Percentiles rank a stretch among this genome's conserved stretches.
phyloP scores from a whole-genome alignment of 2,888 invertebrate genomes.

The Philereme vetulata region DNA sequence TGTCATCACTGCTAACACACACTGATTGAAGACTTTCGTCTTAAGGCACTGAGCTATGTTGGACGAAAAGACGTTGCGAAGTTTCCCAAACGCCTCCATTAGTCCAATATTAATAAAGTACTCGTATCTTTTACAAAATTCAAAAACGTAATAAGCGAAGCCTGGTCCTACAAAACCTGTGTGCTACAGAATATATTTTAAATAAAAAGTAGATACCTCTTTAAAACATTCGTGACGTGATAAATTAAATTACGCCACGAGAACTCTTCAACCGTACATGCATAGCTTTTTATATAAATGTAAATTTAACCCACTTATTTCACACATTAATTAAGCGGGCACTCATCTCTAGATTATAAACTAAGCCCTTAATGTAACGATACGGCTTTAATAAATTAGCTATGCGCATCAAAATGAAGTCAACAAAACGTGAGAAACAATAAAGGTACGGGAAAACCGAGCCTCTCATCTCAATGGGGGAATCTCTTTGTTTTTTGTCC shows the following conservation, averaged over 20 bases:
- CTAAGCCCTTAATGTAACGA: constrained; percentile 40
- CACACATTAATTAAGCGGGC: constrained; percentile 28
- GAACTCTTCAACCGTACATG: constrained; percentile 19
- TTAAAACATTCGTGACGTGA: too few relatives aligned
- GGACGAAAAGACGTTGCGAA: too few relatives aligned
- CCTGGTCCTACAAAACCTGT: too few relatives aligned
- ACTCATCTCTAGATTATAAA: constrained; percentile 44
- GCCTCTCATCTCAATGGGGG: constrained; percentile 51
- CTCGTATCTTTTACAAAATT: too few relatives aligned
- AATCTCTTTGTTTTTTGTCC: constrained; percentile 63
- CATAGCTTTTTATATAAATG: constrained; percentile 11
- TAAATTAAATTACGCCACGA: constrained; percentile 19
- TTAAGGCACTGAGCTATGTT: too few relatives aligned
- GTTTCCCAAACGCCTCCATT: too few relatives aligned
- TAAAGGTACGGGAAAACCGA: constrained; percentile 49
- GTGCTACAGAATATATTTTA: too few relatives aligned
- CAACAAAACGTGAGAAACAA: constrained; percentile 52
- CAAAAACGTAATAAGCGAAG: too few relatives aligned
- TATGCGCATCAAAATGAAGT: constrained; percentile 59
- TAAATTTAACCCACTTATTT: constrained; percentile 25
- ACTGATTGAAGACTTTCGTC: too few relatives aligned
- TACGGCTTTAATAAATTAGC: constrained; percentile 52
- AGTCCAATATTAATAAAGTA: too few relatives aligned
- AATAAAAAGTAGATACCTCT: too few relatives aligned
- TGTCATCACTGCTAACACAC: too few relatives aligned